These are phyloP conservation scores for Teleopsis dalmanni DNA, from an alignment of 1,140 invertebrate genomes.

Conservation along the genomic window DNA sequence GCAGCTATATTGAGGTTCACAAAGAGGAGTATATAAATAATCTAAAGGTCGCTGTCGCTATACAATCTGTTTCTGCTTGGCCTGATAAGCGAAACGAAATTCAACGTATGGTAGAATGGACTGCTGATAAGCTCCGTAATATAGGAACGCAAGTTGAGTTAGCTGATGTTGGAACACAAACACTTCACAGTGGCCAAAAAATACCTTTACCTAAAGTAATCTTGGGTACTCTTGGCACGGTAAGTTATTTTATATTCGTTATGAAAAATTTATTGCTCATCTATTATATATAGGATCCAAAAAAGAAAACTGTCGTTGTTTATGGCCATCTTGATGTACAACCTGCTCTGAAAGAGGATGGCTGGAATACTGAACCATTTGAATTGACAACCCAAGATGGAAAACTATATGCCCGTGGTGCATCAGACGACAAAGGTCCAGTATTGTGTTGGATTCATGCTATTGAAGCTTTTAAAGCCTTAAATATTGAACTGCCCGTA, in stretches of 20 bases:
- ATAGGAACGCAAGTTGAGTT: constrained; percentile 71
- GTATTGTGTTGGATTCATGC: constrained; percentile 92
- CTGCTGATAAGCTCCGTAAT: constrained; percentile 60
- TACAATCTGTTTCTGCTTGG: constrained; percentile 91
- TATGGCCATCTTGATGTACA: constrained; percentile 99
- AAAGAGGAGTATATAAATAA: constrained; percentile 61
- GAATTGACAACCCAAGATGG: constrained; percentile 77
- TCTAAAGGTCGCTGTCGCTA: constrained; percentile 81
- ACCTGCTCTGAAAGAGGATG: constrained; percentile 84
- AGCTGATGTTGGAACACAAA: constrained; percentile 73
- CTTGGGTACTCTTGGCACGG: constrained; percentile 72
- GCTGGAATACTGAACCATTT: constrained; percentile 95
- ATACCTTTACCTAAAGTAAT: constrained; percentile 82
- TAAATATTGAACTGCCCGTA: constrained; percentile 68
- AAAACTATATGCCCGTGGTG: constrained; percentile 87
- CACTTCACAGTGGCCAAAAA: constrained; percentile 60
- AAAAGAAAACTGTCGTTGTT: constrained; percentile 85
- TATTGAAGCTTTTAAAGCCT: constrained; percentile 77
- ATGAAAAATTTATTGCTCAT: constrained; percentile 1
- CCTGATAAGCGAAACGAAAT: constrained; percentile 43
- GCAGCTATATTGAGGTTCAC: constrained; percentile 29
- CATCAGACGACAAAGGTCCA: constrained; percentile 91
- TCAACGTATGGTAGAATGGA: constrained; percentile 66
- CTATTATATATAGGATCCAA: constrained; percentile 52
- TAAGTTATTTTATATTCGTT: constrained; percentile 17